Conservation (phyloP, 2,113 vertebrate genomes). For the Strix uralensis region DNA sequence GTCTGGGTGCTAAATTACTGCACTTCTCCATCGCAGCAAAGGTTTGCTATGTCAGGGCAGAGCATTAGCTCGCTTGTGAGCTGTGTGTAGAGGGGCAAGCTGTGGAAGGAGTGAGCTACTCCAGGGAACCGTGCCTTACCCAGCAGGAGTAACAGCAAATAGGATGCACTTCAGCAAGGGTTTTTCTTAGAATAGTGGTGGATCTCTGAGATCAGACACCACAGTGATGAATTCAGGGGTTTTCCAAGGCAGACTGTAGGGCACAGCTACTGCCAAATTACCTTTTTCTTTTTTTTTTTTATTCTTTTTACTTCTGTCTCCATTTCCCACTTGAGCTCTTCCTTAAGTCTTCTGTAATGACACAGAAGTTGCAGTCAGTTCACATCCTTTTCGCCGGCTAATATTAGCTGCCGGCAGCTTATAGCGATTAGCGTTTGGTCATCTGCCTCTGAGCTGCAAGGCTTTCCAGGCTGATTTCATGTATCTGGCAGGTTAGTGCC, state of each 20-base stretch:
- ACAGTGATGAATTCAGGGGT: neutral
- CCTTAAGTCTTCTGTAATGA: neutral
- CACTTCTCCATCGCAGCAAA: neutral
- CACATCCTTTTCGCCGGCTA: neutral
- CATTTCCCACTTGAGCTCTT: neutral
- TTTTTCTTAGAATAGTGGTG: neutral
- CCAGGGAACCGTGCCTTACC: neutral
- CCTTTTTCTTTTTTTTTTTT: neutral
- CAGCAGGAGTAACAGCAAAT: neutral
- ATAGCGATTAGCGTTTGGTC: neutral
- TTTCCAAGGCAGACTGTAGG: neutral
- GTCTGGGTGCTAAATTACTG: neutral
- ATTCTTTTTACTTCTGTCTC: neutral
- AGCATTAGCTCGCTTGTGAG: neutral
- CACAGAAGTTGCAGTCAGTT: neutral
- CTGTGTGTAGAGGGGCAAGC: neutral
- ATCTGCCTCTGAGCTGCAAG: neutral
- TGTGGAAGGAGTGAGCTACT: neutral
- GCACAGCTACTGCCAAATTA: neutral
- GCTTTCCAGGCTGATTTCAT: neutral
- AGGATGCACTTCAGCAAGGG: neutral
- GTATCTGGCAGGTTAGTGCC: neutral
- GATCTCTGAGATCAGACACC: neutral
- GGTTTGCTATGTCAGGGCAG: neutral
- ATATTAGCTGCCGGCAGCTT: neutral